These are phyloP conservation scores for Tethea ocularis DNA, from an alignment of 2,888 invertebrate species.

Conservation along the genomic window DNA sequence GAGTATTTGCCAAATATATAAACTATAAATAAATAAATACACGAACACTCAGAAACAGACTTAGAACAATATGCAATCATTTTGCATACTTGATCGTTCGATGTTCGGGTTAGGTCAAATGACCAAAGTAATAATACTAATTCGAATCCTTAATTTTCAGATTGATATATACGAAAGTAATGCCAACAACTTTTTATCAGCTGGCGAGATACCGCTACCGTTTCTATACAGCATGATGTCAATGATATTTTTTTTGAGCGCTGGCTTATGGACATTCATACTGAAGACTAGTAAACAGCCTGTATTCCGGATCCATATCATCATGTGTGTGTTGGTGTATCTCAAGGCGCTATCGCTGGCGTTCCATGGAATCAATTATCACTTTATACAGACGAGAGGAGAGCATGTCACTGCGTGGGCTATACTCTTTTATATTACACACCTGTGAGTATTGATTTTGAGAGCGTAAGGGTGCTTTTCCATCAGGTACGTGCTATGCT, in stretches of 20 bases:
- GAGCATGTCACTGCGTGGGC: conserved; percentile 99
- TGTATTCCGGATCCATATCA: conserved; percentile 97
- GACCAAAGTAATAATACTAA: too few relatives aligned
- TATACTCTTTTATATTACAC: conserved; percentile 98
- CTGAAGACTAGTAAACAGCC: conserved; percentile 92
- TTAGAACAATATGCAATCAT: too few relatives aligned
- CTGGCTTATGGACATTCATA: conserved; percentile 95
- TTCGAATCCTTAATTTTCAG: conserved; percentile 69
- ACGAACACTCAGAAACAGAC: too few relatives aligned
- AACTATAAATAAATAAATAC: too few relatives aligned
- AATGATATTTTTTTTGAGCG: conserved; percentile 93
- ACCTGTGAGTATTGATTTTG: conserved; percentile 87
- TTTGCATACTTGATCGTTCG: too few relatives aligned
- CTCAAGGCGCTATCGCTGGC: conserved; percentile 95
- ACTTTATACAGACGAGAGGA: conserved; percentile 96
- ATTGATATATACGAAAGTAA: conserved; percentile 95
- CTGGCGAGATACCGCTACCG: conserved; percentile 98
- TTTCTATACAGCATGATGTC: conserved; percentile 96
- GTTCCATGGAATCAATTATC: conserved; percentile 97
- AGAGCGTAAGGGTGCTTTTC: too few relatives aligned
- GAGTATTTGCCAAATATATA: too few relatives aligned
- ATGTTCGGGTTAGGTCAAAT: too few relatives aligned
- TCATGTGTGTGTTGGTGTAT: conserved; percentile 97
- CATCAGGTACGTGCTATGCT: too few relatives aligned
- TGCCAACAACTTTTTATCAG: conserved; percentile 93